Evolutionary conservation across 2,797 vertebrate species (phyloP).

Genomic region (Hyperoplus lanceolatus): DNA sequence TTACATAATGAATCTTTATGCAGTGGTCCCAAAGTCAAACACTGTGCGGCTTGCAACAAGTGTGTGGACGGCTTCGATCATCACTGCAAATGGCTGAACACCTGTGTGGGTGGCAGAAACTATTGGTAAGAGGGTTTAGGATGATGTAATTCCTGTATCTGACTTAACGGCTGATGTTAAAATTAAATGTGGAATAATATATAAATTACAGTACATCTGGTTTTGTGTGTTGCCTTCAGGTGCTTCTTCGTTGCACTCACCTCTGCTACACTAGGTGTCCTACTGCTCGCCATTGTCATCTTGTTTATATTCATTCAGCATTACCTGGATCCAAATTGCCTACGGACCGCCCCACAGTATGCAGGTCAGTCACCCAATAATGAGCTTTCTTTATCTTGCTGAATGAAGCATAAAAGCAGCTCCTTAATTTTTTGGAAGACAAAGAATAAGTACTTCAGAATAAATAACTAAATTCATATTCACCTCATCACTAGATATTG

Average conservation of each 20-base stretch:
- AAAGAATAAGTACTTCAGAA: too few relatives aligned
- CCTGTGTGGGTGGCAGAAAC: conserved; percentile 87
- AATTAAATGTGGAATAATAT: not conserved
- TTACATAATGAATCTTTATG: conserved; percentile 4
- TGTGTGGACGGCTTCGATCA: conserved; percentile 87
- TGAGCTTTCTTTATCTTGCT: not conserved
- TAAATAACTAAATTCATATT: too few relatives aligned
- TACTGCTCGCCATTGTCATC: conserved; percentile 74
- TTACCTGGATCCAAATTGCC: conserved; percentile 75
- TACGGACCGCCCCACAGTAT: conserved; percentile 82
- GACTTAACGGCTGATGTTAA: not conserved
- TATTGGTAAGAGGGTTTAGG: conserved; percentile 80
- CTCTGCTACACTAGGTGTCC: conserved; percentile 76
- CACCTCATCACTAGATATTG: too few relatives aligned
- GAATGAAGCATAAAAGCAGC: not conserved
- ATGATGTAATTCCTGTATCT: not conserved
- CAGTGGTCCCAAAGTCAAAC: conserved; percentile 86
- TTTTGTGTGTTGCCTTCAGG: conserved; percentile 72
- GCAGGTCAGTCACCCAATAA: conserved; percentile 70
- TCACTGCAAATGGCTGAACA: conserved; percentile 89
- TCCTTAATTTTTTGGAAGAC: too few relatives aligned
- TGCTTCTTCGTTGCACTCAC: conserved; percentile 84
- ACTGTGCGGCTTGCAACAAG: conserved; percentile 87
- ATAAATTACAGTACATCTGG: not conserved
- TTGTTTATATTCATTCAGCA: conserved; percentile 86